phyloP scores from a whole-genome alignment of 2,888 invertebrate species.

The Chloroclystis v-ata region DNA sequence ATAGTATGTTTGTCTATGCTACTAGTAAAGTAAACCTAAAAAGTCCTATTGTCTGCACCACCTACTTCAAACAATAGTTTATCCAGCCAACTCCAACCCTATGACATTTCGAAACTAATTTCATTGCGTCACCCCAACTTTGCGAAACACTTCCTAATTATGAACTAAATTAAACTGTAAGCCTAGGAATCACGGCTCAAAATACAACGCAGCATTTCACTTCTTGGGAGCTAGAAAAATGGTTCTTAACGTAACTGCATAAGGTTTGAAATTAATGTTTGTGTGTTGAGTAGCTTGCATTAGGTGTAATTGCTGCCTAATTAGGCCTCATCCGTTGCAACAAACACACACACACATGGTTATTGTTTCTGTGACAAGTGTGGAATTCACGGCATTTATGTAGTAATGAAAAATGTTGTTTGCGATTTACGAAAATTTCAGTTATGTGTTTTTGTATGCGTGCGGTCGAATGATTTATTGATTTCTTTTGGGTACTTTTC shows the following conservation, averaged over 20 bases:
- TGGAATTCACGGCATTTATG: conserved; percentile 8
- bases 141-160: conserved; percentile 10
- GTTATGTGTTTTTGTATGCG: no score
- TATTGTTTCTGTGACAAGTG: conserved; percentile 7
- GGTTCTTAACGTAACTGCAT: conserved; percentile 2
- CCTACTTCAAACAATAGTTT: conserved; percentile 14
- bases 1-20: no score
- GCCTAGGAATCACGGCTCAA: not conserved
- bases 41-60: no score
- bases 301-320: conserved; percentile 66
- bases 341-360: conserved; percentile 9
- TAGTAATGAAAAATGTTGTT: not conserved
- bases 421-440: no score
- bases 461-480: no score
- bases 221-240: conserved; percentile 6
- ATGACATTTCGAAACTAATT: conserved; percentile 14
- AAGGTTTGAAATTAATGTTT: conserved; percentile 5
- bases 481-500: no score
- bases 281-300: conserved; percentile 50
- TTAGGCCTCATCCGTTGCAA: conserved; percentile 61
- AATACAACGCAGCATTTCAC: not conserved
- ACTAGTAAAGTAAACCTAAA: no score
- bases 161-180: not conserved
- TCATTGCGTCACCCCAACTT: conserved; percentile 12
- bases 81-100: conserved; percentile 7